Evolutionary conservation across 2,888 invertebrate genomes (phyloP), one percentile per base, ranked within the genome.

Genomic region (Tetrapedia diversipes): DNA sequence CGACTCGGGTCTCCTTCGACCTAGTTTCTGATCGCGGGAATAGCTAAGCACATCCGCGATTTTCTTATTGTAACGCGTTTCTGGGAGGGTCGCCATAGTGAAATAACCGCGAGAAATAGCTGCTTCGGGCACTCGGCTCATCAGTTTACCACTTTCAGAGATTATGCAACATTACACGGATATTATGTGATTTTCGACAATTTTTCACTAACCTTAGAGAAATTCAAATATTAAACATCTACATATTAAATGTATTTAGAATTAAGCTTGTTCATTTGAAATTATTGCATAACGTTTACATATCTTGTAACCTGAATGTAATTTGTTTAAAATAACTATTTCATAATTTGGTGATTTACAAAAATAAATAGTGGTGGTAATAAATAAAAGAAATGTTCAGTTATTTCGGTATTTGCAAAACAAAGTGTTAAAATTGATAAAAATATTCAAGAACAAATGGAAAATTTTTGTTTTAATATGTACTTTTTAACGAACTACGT

Each of bases 21-120:
- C 87, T 59, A 87, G 74, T 87, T 88, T 78, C 67, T 64, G 51
- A 81, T 41, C 81, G 87, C 73, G 89, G 85, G 79, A 91, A 85
- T 79, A 87, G 86, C 83, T 79, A 81, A 80, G 81, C 79, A 76
- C 77, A 85, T 82, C 74, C 75, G 81, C 67, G 74, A 73, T 68
- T 79, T 81, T 84, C 86, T 86, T 84, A 83, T 85, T 84, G 80
- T 81, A 72, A 71, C 70, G 67, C 68, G 76, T 47, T 59, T 77
- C 75, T 65, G 71, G 65, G 77, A 72, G 77, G 63, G 61, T 63
- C 73, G 68, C 29, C 65, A 75, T 68, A 59, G 66, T 73, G 79
- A 83, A 81, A 81, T 80, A 85, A 80, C 76, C 70, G 79, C 80
- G 72, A 79, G 84, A 86, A 82, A 85, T 84, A 84, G 81, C 81